phyloP scores from a whole-genome alignment of 2,113 vertebrate species.

The Callipepla californica region DNA sequence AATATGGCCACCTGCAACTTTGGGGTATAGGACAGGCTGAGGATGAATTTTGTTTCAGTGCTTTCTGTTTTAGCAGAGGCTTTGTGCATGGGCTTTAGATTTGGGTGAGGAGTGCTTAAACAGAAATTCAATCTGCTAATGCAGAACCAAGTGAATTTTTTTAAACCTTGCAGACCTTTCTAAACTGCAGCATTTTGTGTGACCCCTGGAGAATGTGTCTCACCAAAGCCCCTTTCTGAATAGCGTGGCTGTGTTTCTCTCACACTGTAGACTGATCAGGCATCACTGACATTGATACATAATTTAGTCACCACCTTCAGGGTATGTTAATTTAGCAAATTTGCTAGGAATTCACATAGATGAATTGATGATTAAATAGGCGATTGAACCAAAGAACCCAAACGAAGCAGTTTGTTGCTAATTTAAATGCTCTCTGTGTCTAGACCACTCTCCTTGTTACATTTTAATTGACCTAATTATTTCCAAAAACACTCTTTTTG shows the following conservation, averaged over 20 bases:
- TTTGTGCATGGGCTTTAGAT: not conserved
- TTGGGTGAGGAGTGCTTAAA: not conserved
- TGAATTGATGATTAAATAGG: constrained; percentile 69
- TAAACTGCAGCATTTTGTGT: not conserved
- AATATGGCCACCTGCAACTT: not conserved
- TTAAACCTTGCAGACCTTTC: not conserved
- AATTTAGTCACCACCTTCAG: constrained; percentile 70
- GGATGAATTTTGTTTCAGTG: not conserved
- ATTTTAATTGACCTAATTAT: constrained; percentile 74
- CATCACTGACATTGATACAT: constrained; percentile 55
- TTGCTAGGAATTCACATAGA: constrained; percentile 59
- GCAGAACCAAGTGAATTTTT: not conserved
- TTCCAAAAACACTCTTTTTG: constrained; percentile 58
- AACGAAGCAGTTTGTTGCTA: constrained; percentile 60
- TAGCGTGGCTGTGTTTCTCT: not conserved
- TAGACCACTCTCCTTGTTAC: constrained; percentile 70
- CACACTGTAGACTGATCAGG: not conserved
- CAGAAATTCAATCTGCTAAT: not conserved
- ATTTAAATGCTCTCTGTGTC: constrained; percentile 60
- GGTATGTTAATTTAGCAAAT: constrained; percentile 66
- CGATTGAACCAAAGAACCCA: constrained; percentile 57
- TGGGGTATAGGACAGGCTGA: not conserved
- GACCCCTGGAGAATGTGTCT: not conserved
- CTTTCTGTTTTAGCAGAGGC: not conserved
- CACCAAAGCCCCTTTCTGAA: not conserved